Base-by-base conservation (phyloP, 2,888 invertebrate species). In the Meteorus colon region DNA sequence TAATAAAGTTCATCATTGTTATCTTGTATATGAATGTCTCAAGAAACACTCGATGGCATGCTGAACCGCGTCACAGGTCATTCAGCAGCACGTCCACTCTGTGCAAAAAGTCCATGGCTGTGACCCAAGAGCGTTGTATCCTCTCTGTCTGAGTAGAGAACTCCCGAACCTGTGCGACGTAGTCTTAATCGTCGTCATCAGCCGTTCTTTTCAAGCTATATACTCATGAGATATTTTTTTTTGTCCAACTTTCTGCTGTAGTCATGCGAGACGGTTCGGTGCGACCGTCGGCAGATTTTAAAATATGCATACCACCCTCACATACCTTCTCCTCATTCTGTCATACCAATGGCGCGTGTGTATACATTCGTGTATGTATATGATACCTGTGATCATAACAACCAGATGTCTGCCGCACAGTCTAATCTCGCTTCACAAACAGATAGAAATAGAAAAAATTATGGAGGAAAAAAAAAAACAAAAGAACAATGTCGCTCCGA, bases 231-330 rank as follows among this genome's bases (percentile, higher is more conserved):
- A 19, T 45, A 19, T 62, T 19, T 24, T 62, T 34, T 74, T 74
- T 75, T 75, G 65, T 65, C 41, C 78, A 66, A 63, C 74, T 62
- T 66, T 76, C 51, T 73, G 59, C 82, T 79, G 4, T 6, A 81
- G 84, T 83, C 83, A 79, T 70, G 65, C 66, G 75, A 74, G 75
- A 77, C 72, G 63, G 72, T 75, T 62, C 82, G 84, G 85, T 85
- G 82, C 84, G 84, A 85, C 82, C 84, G 83, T 84, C 86, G 83
- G 82, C 84, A 84, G 88, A 88, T 88, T 89, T 84, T 85, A 86
- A 87, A 87, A 88, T 88, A 88, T 88, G 86, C 87, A 87, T 84
- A 59, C 67, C 48, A 41, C 65, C 67, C 34, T 10, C 71, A 62
- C 24, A 45, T 59, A 68, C 65, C 73, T 78, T 74, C 19, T 24